Base-by-base conservation (phyloP, 2,113 vertebrate genomes). In the Trichomycterus rosablanca region DNA sequence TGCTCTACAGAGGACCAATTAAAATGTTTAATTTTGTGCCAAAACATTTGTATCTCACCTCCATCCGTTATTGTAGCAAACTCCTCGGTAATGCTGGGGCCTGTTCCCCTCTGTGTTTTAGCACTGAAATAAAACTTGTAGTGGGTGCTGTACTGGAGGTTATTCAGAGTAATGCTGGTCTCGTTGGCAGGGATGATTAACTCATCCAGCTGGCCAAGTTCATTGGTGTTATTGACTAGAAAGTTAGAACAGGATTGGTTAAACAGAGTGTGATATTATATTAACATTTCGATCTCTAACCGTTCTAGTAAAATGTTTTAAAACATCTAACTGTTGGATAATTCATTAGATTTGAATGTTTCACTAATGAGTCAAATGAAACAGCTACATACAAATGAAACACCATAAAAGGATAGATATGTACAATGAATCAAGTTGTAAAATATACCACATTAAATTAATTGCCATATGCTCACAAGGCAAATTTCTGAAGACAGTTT, bases 111-210 rank as follows among this genome's bases (percentile, higher is more conserved):
- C 34, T 71, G 73, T 49, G 94, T 97, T 81, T 89, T 88, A 34
- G 96, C 96, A 1, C 82, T 90, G 76, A 97, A 90, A 79, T 94
- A 95, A 82, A 98, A 97, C 84, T 94, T 97, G 84, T 98, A 98
- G 72, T 91, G 91, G 19, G 93, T 97, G 79, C 89, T 94, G 83
- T 93, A 91, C 86, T 93, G 93, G 83, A 98, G 91, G 78, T 91
- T 84, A 75, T 80, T 85, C 85, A 98, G 77, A 78, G 88, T 92
- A 85, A 92, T 77, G 63, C 80, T 91, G 73, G 93, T 93, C 83
- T 94, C 91, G 20, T 98, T 98, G 80, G 92, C 87, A 39, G 87
- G 84, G 77, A 98, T 86, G 76, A 83, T 85, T 80, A 95, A 76
- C 80, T 93, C 89, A 74, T 93, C 78, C 81, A 91, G 73, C 50